These are phyloP conservation scores for Ardeotis arabs DNA, from an alignment of 2,113 vertebrate genomes.

Conservation along the genomic window DNA sequence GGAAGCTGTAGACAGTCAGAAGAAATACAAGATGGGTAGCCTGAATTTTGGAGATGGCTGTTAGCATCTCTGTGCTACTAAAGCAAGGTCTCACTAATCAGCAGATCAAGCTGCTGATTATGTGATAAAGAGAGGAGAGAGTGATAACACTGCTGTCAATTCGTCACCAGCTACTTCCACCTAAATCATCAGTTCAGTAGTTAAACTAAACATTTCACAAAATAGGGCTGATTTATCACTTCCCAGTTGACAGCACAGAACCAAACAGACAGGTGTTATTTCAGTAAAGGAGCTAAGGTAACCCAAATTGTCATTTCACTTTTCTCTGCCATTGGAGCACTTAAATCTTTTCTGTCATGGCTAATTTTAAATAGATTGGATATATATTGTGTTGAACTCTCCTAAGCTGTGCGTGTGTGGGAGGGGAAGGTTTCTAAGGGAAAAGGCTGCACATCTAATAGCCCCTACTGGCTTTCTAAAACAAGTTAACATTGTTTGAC, in stretches of 20 bases:
- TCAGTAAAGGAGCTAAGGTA: neutral
- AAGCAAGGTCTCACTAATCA: neutral
- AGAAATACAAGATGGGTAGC: neutral
- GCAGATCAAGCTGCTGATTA: neutral
- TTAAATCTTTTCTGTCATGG: neutral
- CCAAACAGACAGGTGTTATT: neutral
- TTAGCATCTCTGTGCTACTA: neutral
- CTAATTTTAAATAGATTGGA: slow-evolving; percentile 4
- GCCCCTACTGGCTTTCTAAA: slow-evolving; percentile 44
- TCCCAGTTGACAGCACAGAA: neutral
- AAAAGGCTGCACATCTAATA: slow-evolving; percentile 37
- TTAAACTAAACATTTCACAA: slow-evolving; percentile 36
- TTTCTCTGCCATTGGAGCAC: neutral
- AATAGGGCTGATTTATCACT: slow-evolving; percentile 21
- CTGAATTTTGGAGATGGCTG: neutral
- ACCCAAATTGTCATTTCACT: slow-evolving; percentile 1
- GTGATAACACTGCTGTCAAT: neutral
- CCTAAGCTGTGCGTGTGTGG: neutral
- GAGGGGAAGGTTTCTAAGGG: slow-evolving; percentile 44
- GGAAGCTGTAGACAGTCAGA: neutral
- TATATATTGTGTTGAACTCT: slow-evolving; percentile 47
- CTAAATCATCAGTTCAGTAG: neutral
- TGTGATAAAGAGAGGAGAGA: slow-evolving; percentile 5
- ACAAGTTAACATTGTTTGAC: slow-evolving; percentile 62
- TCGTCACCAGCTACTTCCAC: slow-evolving; percentile 27